These are phyloP conservation scores for Chymomyza procnemis DNA, from an alignment of 2,888 invertebrate species.

Conservation along the genomic window DNA sequence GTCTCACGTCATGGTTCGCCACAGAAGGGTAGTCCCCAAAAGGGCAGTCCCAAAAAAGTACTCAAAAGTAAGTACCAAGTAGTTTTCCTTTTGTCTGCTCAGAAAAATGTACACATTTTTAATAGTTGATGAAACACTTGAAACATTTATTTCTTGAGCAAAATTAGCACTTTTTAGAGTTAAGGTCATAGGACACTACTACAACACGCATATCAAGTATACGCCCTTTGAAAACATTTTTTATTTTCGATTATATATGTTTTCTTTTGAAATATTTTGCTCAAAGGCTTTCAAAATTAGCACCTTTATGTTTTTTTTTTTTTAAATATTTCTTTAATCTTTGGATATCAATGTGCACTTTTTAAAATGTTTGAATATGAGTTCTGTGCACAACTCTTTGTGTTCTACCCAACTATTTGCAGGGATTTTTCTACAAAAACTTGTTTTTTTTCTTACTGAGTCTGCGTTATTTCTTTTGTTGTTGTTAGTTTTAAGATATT, in stretches of 20 bases:
- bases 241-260: conserved; percentile 23
- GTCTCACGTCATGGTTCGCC: conserved; percentile 79
- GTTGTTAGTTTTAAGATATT: not conserved
- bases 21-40: conserved; percentile 80
- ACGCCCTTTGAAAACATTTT: conserved; percentile 34
- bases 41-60: conserved; percentile 81
- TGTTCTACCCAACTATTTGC: conserved; percentile 18
- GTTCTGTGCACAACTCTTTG: conserved; percentile 35
- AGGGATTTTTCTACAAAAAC: conserved; percentile 6
- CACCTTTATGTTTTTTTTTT: not conserved
- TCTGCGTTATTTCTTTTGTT: not conserved
- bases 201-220: conserved; percentile 57
- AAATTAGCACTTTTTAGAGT: conserved; percentile 44
- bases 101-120: conserved; percentile 6
- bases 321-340: conserved; percentile 4
- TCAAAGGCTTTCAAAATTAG: conserved; percentile 1
- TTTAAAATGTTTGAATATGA: conserved; percentile 36
- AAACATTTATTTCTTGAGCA: conserved; percentile 46
- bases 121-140: conserved; percentile 33
- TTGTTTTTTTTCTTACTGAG: not conserved
- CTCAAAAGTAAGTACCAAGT: conserved; percentile 76
- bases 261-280: conserved; percentile 24
- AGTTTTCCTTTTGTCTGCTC: not conserved
- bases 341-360: not conserved
- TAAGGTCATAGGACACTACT: conserved; percentile 24